Conservation (phyloP, 2,888 invertebrate species). For the Scaeva pyrastri region DNA sequence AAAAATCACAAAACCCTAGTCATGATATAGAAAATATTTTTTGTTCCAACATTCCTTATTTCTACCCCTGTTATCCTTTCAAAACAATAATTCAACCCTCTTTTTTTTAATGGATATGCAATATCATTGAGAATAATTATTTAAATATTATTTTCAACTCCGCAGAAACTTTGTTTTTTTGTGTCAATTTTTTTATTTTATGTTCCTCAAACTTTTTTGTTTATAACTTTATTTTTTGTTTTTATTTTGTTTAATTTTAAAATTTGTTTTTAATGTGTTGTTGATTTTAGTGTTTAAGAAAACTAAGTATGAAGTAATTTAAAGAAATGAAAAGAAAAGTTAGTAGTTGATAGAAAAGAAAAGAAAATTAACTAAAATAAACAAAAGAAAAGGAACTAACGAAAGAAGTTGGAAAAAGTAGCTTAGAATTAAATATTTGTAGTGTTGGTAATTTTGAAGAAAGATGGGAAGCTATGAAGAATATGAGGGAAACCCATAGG, state of each 20-base stretch:
- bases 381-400: not conserved
- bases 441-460: slow-evolving; percentile 53
- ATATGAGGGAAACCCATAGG: not conserved
- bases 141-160: slow-evolving; percentile 11
- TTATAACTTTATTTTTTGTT: slow-evolving; percentile 24
- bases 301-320: slow-evolving; percentile 44
- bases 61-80: not conserved
- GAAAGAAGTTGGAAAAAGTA: slow-evolving; percentile 38
- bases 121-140: not conserved
- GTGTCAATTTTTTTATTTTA: slow-evolving; percentile 5
- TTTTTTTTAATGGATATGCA: slow-evolving; percentile 1
- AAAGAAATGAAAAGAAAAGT: slow-evolving; percentile 46
- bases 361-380: slow-evolving; percentile 26
- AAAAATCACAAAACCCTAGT: slow-evolving; percentile 53
- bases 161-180: slow-evolving; percentile 49
- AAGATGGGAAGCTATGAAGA: slow-evolving; percentile 41
- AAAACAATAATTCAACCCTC: not conserved
- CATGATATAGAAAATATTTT: slow-evolving; percentile 40
- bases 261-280: slow-evolving; percentile 69
- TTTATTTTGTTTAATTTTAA: slow-evolving; percentile 43
- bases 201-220: slow-evolving; percentile 30
- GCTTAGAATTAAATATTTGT: slow-evolving; percentile 66
- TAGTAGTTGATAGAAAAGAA: slow-evolving; percentile 68
- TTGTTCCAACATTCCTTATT: slow-evolving; percentile 52
- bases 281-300: slow-evolving; percentile 72